These are phyloP conservation scores for Marmota flaviventris DNA, from an alignment of 2,113 vertebrate species.

Conservation along the genomic window DNA sequence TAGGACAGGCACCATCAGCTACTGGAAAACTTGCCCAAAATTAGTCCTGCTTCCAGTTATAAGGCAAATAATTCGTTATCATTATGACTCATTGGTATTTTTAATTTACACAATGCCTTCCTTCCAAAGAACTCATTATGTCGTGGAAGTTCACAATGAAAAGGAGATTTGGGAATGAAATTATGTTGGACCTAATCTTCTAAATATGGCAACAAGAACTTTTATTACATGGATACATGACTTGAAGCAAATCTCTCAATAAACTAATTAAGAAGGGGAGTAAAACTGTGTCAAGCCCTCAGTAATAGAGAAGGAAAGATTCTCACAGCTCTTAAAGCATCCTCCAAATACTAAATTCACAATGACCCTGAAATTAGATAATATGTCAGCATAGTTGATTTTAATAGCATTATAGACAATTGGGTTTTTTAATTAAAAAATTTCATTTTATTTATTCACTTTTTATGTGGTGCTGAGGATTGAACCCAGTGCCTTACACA, in stretches of 20 bases:
- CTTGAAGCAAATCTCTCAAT: conserved; percentile 59
- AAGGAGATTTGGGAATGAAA: conserved; percentile 65
- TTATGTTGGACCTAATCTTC: conserved; percentile 67
- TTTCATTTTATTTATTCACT: too few relatives aligned
- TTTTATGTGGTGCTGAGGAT: too few relatives aligned
- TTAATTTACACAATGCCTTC: conserved; percentile 69
- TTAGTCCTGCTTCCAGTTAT: conserved; percentile 51
- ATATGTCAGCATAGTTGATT: not conserved
- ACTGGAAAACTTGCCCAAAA: conserved; percentile 29
- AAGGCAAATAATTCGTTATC: conserved; percentile 64
- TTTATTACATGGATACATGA: conserved; percentile 58
- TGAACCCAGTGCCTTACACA: too few relatives aligned
- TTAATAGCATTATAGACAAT: not conserved
- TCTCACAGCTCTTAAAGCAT: not conserved
- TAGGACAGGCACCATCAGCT: not conserved
- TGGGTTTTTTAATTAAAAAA: too few relatives aligned
- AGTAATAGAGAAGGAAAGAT: not conserved
- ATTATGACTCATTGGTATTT: conserved; percentile 62
- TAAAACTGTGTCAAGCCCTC: conserved; percentile 17
- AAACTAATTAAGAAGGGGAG: conserved; percentile 74
- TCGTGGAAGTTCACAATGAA: conserved; percentile 52
- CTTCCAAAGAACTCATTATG: conserved; percentile 75
- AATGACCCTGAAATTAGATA: not conserved
- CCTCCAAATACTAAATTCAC: not conserved
- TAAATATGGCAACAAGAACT: conserved; percentile 73